Conservation (phyloP, 2,888 invertebrate genomes). For the Fragum fragum region DNA sequence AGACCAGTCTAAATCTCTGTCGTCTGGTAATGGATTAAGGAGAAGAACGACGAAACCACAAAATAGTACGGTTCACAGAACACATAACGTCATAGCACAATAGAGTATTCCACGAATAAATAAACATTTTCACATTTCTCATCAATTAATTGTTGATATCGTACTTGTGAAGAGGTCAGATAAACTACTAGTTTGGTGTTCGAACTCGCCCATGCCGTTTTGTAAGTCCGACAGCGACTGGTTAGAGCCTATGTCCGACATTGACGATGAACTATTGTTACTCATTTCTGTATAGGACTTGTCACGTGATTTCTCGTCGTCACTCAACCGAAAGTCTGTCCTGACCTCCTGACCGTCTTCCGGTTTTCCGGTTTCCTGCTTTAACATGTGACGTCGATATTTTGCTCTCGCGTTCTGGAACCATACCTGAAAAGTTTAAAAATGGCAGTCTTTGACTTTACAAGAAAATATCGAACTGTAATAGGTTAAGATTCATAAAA, state of each 20-base stretch:
- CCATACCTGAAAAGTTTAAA: constrained; percentile 93
- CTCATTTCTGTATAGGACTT: constrained; percentile 72
- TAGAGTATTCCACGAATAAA: neutral
- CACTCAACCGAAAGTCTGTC: constrained; percentile 63
- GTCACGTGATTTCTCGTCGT: constrained; percentile 67
- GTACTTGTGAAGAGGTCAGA: constrained; percentile 82
- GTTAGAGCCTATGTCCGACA: constrained; percentile 79
- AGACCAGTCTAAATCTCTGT: too few relatives aligned
- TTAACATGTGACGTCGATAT: constrained; percentile 95
- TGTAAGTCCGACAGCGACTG: constrained; percentile 82
- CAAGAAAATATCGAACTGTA: too few relatives aligned
- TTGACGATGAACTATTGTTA: constrained; percentile 81
- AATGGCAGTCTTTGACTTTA: too few relatives aligned
- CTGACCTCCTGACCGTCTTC: constrained; percentile 51
- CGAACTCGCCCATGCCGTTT: constrained; percentile 76
- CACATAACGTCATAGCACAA: constrained; percentile 4
- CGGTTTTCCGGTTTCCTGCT: constrained; percentile 69
- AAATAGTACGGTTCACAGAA: neutral
- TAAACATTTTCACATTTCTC: neutral
- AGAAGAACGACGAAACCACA: neutral
- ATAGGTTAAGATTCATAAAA: too few relatives aligned
- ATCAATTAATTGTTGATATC: constrained; percentile 75
- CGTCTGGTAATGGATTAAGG: too few relatives aligned
- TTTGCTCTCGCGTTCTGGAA: constrained; percentile 99
- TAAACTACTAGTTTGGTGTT: constrained; percentile 75